These are phyloP conservation scores for Thymelicus acteon DNA, from an alignment of 2,888 invertebrate species.

Conservation along the genomic window DNA sequence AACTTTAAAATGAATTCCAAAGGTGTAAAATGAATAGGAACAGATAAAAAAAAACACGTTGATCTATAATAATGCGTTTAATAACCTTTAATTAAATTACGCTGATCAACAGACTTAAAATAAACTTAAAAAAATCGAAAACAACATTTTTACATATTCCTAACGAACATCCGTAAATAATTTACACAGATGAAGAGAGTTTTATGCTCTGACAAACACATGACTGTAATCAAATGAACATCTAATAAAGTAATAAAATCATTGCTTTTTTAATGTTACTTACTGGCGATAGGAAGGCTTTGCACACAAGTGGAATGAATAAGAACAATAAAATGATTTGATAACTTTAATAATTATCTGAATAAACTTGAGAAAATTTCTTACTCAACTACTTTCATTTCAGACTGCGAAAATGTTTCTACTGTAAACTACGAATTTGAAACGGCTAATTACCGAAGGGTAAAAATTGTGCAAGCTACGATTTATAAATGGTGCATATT, in stretches of 20 bases:
- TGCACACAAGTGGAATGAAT: constrained; percentile 18
- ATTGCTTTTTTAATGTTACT: neutral
- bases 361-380: neutral
- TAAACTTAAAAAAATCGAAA: constrained; percentile 40
- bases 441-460: neutral
- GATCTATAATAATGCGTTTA: constrained; percentile 20
- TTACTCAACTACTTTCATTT: neutral
- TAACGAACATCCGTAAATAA: constrained; percentile 26
- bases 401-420: constrained; percentile 3
- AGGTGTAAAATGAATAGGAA: neutral
- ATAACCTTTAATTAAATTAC: constrained; percentile 39
- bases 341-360: neutral
- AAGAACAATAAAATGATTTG: neutral
- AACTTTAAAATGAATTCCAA: too few species aligned
- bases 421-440: neutral
- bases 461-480: neutral
- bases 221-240: neutral
- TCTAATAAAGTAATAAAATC: neutral
- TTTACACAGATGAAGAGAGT: constrained; percentile 22
- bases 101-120: constrained; percentile 42
- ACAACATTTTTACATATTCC: constrained; percentile 41
- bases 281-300: constrained; percentile 15
- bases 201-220: neutral
- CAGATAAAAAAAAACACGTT: neutral
- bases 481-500: neutral